A percentile compares a stretch with the other conserved stretches of the same genome.
Evolutionary conservation across 2,888 invertebrate species (phyloP).

Genomic region (Andrena bicolor): DNA sequence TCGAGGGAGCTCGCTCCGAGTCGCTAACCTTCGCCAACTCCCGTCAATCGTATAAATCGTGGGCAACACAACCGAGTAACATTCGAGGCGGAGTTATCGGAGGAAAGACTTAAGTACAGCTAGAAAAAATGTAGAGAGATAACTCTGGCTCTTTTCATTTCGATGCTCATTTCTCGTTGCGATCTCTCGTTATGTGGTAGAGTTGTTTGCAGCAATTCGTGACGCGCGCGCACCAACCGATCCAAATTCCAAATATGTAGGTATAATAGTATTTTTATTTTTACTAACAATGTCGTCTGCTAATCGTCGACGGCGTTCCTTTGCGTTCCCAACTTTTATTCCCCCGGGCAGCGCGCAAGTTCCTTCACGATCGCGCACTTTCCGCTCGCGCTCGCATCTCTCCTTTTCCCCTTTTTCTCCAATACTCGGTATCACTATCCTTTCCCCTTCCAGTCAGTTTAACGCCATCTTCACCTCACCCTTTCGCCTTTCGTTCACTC

Average conservation of each 20-base stretch:
- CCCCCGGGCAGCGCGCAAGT: slow-evolving; percentile 31
- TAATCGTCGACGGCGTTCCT: slow-evolving; percentile 66
- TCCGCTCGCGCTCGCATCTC: slow-evolving; percentile 53
- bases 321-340: slow-evolving; percentile 24
- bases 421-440: slow-evolving; percentile 44
- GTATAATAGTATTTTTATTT: slow-evolving; percentile 81
- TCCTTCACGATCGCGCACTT: slow-evolving; percentile 48
- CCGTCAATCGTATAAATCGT: slow-evolving; percentile 15
- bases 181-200: background rate
- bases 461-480: slow-evolving; percentile 56
- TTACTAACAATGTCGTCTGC: slow-evolving; percentile 81
- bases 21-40: slow-evolving; percentile 17
- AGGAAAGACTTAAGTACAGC: slow-evolving; percentile 4
- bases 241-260: slow-evolving; percentile 69
- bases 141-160: slow-evolving; percentile 1
- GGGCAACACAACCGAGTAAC: slow-evolving; percentile 24
- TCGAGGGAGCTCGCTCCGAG: background rate
- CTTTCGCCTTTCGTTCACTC: slow-evolving; percentile 41
- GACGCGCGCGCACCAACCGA: slow-evolving; percentile 64
- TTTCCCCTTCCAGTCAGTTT: slow-evolving; percentile 37
- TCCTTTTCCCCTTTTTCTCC: slow-evolving; percentile 37
- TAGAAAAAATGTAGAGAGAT: slow-evolving; percentile 15
- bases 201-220: slow-evolving; percentile 29
- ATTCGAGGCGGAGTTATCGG: slow-evolving; percentile 11
- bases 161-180: background rate